Evolutionary conservation across 2,888 invertebrate species (phyloP).

Genomic region (Drosophila affinis): DNA sequence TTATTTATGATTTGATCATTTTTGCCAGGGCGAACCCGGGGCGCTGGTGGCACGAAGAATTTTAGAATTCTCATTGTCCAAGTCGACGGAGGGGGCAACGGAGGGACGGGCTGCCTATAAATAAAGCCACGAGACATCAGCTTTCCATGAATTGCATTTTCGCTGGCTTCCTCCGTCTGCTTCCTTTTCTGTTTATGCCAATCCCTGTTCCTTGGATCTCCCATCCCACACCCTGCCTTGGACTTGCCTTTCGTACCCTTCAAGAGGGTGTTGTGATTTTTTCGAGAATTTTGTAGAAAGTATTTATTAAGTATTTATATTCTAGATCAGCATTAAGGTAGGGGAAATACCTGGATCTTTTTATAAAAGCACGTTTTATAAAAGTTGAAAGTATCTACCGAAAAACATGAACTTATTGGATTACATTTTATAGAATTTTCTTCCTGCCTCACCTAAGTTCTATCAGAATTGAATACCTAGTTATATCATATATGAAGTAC

Average conservation of each 20-base stretch:
- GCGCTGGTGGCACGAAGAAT: constrained; percentile 21
- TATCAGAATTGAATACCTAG: neutral
- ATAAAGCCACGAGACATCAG: constrained; percentile 68
- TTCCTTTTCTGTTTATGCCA: constrained; percentile 18
- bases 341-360: neutral
- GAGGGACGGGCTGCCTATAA: constrained; percentile 23
- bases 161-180: constrained; percentile 34
- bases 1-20: constrained; percentile 19
- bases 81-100: constrained; percentile 23
- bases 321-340: neutral
- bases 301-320: no score
- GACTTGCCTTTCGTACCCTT: neutral
- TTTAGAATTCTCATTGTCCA: constrained; percentile 58
- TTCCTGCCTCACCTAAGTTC: no score
- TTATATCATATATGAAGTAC: neutral
- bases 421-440: no score
- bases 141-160: constrained; percentile 76
- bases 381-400: no score
- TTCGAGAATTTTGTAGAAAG: neutral
- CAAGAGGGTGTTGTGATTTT: neutral
- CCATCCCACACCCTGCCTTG: neutral
- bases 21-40: constrained; percentile 9
- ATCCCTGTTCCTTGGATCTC: neutral
- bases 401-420: no score
- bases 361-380: no score